Evolutionary conservation across 1,140 invertebrate genomes (phyloP), one percentile per base, ranked within the genome.

Genomic region (Carcinoscorpius rotundicauda): DNA sequence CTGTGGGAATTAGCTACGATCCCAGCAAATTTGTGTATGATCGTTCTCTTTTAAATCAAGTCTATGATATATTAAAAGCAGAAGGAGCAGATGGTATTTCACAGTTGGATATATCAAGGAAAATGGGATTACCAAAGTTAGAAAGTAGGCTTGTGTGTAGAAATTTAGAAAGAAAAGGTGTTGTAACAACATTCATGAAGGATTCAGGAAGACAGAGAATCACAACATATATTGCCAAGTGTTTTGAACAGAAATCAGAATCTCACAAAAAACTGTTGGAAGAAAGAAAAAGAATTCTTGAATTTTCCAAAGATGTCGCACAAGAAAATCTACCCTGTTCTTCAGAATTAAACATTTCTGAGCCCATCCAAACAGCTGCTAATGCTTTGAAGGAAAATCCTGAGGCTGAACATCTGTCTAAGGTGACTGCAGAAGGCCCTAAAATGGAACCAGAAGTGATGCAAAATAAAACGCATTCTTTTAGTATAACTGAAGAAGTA

Each of bases 141-240:
- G 79, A 82, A 52, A 72, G 80, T 3, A 70, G 83, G 29, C 75
- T 77, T 3, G 69, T 84, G 53, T 71, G 79, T 51, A 73, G 80
- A 51, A 79, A 81, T 69, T 68, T 84, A 5, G 69, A 77, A 8
- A 68, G 79, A 69, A 66, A 71, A 5, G 75, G 78, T 51, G 71
- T 79, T 51, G 76, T 80, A 51, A 76, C 77, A 6, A 78, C 75
- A 9, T 78, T 81, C 59, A 79, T 82, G 74, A 76, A 78, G 60
- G 82, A 84, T 66, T 72, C 78, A 6, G 82, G 82, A 4, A 73
- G 82, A 51, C 83, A 84, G 67, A 75, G 82, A 52, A 74, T 72
- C 4, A 70, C 69, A 4, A 65, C 68, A 50, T 76, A 69, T 59
- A 74, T 52, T 77, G 76, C 72, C 79, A 76, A 71, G 73, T 78